These are phyloP conservation scores for Ichneumoninae sp. DNA, from an alignment of 2,888 invertebrate species.

Conservation along the genomic window DNA sequence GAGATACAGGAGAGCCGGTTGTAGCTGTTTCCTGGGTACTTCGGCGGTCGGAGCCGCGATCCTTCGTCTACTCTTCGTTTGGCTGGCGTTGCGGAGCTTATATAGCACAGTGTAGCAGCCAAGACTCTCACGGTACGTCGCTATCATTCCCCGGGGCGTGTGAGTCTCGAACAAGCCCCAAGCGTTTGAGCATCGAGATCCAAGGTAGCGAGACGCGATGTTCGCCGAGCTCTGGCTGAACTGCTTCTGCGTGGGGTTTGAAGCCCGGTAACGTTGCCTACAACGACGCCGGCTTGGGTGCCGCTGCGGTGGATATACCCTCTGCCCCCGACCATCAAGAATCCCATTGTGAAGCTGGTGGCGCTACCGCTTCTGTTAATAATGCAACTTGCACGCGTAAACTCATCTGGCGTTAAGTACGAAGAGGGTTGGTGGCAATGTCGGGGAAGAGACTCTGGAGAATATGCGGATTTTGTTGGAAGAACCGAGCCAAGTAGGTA, in stretches of 20 bases:
- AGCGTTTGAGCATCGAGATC: conserved; percentile 48
- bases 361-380: conserved; percentile 75
- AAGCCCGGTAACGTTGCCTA: conserved; percentile 40
- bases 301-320: conserved; percentile 36
- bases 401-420: conserved; percentile 27
- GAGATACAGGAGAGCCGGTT: conserved; percentile 21
- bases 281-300: conserved; percentile 57
- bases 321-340: conserved; percentile 65
- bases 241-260: conserved; percentile 33
- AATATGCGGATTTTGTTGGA: conserved; percentile 22
- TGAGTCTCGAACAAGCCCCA: conserved; percentile 38
- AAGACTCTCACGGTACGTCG: conserved; percentile 41
- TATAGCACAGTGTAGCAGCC: conserved; percentile 49
- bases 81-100: conserved; percentile 34
- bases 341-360: conserved; percentile 77
- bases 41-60: conserved; percentile 22
- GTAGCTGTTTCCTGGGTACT: conserved; percentile 40
- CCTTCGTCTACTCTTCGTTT: conserved; percentile 35
- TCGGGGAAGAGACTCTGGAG: conserved; percentile 22
- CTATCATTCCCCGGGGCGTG: conserved; percentile 58
- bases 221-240: conserved; percentile 34
- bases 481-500: neutral
- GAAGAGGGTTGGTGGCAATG: neutral
- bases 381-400: conserved; percentile 68
- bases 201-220: conserved; percentile 49